Evolutionary conservation across 2,113 vertebrate genomes (phyloP).

Genomic region (Sclerurus mexicanus): DNA sequence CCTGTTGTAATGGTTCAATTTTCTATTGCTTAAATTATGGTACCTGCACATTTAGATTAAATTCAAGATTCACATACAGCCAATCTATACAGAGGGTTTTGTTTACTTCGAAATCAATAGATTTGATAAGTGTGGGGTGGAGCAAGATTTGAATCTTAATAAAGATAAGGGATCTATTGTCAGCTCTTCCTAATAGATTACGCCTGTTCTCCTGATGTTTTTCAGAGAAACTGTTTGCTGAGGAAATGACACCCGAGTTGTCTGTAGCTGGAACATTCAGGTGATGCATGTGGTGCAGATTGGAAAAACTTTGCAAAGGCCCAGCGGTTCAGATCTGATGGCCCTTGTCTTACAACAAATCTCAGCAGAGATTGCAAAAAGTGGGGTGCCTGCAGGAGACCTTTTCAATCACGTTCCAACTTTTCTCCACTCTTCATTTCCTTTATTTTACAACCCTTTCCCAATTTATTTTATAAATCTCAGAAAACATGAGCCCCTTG

Average conservation of each 20-base stretch:
- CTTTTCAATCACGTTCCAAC: background rate
- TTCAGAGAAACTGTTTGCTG: background rate
- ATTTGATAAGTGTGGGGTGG: background rate
- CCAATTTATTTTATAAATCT: background rate
- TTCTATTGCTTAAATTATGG: background rate
- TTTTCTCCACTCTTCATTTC: background rate
- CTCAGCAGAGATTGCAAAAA: background rate
- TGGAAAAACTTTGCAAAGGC: background rate
- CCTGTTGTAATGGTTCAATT: background rate
- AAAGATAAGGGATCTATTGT: conserved; percentile 13
- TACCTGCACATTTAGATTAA: background rate
- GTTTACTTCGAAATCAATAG: conserved; percentile 20
- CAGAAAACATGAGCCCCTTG: background rate
- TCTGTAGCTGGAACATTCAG: background rate
- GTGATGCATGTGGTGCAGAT: background rate
- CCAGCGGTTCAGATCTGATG: background rate
- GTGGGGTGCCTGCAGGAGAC: background rate
- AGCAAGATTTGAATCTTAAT: conserved; percentile 22
- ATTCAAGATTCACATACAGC: background rate
- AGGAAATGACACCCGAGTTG: background rate
- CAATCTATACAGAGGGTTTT: background rate
- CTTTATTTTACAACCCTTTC: background rate
- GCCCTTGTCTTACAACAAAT: background rate
- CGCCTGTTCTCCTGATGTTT: background rate
- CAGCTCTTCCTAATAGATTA: background rate